phyloP scores from a whole-genome alignment of 2,113 vertebrate genomes.

The Nematolebias whitei region DNA sequence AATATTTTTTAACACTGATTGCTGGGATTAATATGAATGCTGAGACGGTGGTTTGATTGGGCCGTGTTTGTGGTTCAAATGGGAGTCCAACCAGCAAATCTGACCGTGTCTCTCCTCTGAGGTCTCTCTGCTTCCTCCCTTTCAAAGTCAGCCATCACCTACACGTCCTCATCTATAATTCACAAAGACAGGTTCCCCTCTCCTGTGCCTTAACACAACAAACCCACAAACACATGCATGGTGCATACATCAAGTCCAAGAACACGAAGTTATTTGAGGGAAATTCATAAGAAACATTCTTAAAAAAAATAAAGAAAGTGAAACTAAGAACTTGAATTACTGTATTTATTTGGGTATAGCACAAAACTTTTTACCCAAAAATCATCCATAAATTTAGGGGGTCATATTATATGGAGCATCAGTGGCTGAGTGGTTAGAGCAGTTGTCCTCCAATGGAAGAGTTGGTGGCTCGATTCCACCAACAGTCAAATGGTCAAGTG shows the following conservation, averaged over 20 bases:
- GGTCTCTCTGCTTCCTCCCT: conserved; percentile 27
- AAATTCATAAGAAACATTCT: not conserved
- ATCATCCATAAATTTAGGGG: no score
- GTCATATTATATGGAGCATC: no score
- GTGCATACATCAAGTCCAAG: conserved; percentile 21
- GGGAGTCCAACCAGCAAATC: conserved; percentile 22
- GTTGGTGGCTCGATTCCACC: no score
- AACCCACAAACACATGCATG: conserved; percentile 16
- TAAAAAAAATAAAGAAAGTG: not conserved
- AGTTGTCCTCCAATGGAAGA: no score
- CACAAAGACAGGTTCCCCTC: conserved; percentile 34
- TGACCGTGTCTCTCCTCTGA: conserved; percentile 26
- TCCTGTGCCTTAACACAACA: not conserved
- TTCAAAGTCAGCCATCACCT: conserved; percentile 29
- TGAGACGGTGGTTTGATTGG: not conserved
- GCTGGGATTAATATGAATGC: not conserved
- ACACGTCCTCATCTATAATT: conserved; percentile 62
- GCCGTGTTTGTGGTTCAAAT: conserved; percentile 12
- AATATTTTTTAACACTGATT: not conserved
- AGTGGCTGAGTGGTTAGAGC: no score
- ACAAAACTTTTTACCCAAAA: no score
- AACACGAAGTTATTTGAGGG: no score
- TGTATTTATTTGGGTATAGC: no score
- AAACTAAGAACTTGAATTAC: not conserved
- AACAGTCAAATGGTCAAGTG: no score